Percentiles rank a stretch among this genome's conserved stretches.
Conservation (phyloP, 2,888 invertebrate species). For the Corythucha ciliata region DNA sequence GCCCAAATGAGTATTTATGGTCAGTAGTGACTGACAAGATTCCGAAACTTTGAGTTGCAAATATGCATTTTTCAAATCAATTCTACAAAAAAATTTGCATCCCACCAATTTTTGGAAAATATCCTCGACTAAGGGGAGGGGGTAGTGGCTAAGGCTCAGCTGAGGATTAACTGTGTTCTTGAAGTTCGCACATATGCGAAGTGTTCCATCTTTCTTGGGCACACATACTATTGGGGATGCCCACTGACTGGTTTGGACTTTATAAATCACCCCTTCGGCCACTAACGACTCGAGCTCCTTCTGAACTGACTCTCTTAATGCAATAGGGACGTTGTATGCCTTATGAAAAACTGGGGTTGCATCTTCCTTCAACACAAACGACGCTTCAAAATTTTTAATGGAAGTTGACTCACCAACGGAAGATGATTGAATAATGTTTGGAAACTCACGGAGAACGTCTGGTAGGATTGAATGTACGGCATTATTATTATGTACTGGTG, state of each 20-base stretch:
- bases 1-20: conserved; percentile 10
- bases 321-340: conserved; percentile 22
- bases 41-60: neutral
- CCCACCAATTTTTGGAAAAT: conserved; percentile 14
- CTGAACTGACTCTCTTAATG: conserved; percentile 14
- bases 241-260: conserved; percentile 23
- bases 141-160: conserved; percentile 19
- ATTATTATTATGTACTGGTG: no score
- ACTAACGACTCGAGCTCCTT: conserved; percentile 19
- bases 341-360: conserved; percentile 23
- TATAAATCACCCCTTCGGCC: conserved; percentile 17
- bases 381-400: conserved; percentile 18
- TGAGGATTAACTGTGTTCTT: conserved; percentile 14
- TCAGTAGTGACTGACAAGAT: neutral
- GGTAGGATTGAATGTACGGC: no score
- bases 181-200: conserved; percentile 10
- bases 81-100: conserved; percentile 11
- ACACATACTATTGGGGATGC: conserved; percentile 7
- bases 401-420: no score
- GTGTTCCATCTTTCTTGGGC: conserved; percentile 13
- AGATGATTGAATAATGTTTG: no score
- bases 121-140: conserved; percentile 20
- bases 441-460: no score
- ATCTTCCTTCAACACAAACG: conserved; percentile 21
- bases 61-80: conserved; percentile 1